Evolutionary conservation across 2,888 invertebrate species (phyloP), one percentile per base, ranked within the genome.

Genomic region (Camptogramma bilineatum): DNA sequence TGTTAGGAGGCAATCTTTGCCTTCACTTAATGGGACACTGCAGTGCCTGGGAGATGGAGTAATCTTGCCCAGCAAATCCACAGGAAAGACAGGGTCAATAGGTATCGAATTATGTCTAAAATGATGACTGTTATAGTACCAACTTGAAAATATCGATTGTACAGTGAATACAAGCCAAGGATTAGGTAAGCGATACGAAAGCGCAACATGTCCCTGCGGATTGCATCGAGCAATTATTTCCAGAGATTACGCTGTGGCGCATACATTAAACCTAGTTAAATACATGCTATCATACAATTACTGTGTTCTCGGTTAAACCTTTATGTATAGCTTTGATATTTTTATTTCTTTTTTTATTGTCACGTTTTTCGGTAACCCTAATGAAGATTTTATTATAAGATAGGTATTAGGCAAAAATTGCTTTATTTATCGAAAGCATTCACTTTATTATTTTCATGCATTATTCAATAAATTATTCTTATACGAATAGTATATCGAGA

Each of bases 241-340:
- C 44, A 48, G 64, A 64, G 64, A 64, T 64, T 64, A 64, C 64
- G 58, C 42, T 50, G 52, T 53, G 58, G 24, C n/a, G 7, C 34
- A 52, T 52, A 59, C 56, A 58, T 59, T 64, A 59, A 64, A 52
- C 51, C 31, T 47, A 17, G 24, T 46, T 53, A 53, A 64, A 46
- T 64, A 59, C 52, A 53, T 34, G 59, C 50, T 54, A 55, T 51
- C 59, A 28, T 55, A 34, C 31, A 59, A 46, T 58, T 44, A 58
- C 42, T 28, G 52, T 42, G 21, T 58, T 52, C 31, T 55, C 24
- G 21, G 21, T 9, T 19, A 24, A 28, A 16, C 5, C 5, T 17
- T 17, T 44, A 7, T 39, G 39, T 39, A 4, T 17, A 44, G 44
- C 7, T 16, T 44, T 17, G n/a, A 39, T 13, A 8, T 39, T 39